These are phyloP conservation scores for Pegoplata infirma DNA, from an alignment of 2,888 invertebrate genomes.

Conservation along the genomic window DNA sequence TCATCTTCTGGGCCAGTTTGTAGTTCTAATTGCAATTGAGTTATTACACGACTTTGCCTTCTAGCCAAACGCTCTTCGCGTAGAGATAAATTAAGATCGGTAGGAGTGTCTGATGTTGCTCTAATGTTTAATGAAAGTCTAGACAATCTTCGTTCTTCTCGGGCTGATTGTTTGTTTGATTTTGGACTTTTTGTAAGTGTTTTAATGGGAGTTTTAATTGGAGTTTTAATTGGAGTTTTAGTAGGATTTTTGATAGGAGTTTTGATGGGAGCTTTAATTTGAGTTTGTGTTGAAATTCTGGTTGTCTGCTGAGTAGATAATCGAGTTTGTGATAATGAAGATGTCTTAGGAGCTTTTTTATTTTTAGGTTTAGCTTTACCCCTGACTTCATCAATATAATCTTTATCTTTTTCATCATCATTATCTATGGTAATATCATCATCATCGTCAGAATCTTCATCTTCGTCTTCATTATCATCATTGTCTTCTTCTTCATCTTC, in stretches of 20 bases:
- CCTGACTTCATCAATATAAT: conserved; percentile 45
- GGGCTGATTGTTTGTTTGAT: too few relatives aligned
- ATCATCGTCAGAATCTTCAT: conserved; percentile 35
- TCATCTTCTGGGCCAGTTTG: conserved; percentile 44
- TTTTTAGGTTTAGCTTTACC: too few relatives aligned
- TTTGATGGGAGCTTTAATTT: background rate
- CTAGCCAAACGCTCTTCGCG: conserved; percentile 44
- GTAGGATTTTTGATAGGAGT: too few relatives aligned
- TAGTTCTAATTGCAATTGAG: conserved; percentile 49
- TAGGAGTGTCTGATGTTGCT: background rate
- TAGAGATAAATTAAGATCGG: conserved; percentile 27
- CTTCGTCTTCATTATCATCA: conserved; percentile 51
- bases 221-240: background rate
- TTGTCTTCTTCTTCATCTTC: conserved; percentile 60
- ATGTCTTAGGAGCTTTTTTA: conserved; percentile 29
- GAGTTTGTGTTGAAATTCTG: background rate
- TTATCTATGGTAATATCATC: conserved; percentile 35
- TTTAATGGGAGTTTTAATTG: background rate
- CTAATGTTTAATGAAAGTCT: background rate
- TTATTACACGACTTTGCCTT: conserved; percentile 50
- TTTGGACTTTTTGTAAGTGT: background rate
- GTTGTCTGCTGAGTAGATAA: too few relatives aligned
- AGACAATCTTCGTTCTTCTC: background rate
- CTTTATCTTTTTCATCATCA: conserved; percentile 62
- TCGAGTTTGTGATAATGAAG: background rate